Percentiles rank a stretch among this genome's conserved stretches.
These are phyloP conservation scores for Perca fluviatilis DNA, from an alignment of 2,113 vertebrate genomes.

Conservation along the genomic window DNA sequence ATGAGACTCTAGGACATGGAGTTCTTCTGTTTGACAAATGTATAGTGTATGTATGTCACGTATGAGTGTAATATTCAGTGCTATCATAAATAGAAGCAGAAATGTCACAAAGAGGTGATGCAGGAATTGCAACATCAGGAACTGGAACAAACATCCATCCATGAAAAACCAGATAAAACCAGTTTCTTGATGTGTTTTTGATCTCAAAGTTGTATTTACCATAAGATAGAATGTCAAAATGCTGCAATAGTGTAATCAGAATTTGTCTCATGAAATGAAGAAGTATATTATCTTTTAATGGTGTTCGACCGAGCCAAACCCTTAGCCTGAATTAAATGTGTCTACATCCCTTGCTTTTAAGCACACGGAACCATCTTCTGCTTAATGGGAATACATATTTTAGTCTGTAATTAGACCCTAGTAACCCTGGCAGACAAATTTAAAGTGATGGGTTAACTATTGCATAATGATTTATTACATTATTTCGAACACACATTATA, in stretches of 20 bases:
- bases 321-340: slow-evolving; percentile 40
- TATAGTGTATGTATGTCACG: slow-evolving; percentile 1
- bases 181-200: slow-evolving; percentile 8
- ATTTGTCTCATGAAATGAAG: slow-evolving; percentile 28
- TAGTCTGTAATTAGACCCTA: slow-evolving; percentile 57
- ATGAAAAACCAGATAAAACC: slow-evolving; percentile 14
- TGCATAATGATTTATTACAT: slow-evolving; percentile 57
- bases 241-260: slow-evolving; percentile 8
- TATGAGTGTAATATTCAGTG: background rate
- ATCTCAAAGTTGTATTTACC: slow-evolving; percentile 5
- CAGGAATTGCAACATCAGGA: slow-evolving; percentile 31
- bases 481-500: slow-evolving; percentile 45
- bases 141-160: slow-evolving; percentile 31
- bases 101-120: slow-evolving; percentile 47
- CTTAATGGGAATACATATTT: slow-evolving; percentile 60
- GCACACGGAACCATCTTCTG: slow-evolving; percentile 32
- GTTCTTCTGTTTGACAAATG: background rate
- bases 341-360: slow-evolving; percentile 31
- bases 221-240: background rate
- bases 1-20: background rate
- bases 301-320: slow-evolving; percentile 7
- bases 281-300: slow-evolving; percentile 29
- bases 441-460: slow-evolving; percentile 58
- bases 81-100: slow-evolving; percentile 30
- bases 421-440: slow-evolving; percentile 45